These are phyloP conservation scores for Catamblyrhynchus diadema DNA, from an alignment of 2,797 vertebrate species.

Conservation along the genomic window DNA sequence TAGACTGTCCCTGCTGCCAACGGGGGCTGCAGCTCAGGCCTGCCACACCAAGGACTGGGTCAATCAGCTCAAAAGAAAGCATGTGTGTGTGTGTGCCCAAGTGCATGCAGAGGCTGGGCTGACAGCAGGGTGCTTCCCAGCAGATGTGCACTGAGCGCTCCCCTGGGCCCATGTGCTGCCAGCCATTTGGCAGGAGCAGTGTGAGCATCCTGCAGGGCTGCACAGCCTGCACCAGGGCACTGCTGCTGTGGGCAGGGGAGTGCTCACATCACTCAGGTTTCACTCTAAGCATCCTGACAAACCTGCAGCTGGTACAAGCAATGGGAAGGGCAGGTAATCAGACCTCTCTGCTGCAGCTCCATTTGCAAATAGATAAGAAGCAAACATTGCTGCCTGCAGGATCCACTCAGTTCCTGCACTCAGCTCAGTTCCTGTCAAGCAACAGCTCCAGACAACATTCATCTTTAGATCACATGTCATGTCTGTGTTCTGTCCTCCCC, in stretches of 20 bases:
- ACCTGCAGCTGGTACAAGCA: fast-evolving
- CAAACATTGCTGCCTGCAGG: neutral
- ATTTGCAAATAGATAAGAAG: neutral
- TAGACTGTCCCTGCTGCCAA: neutral
- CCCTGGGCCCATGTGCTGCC: neutral
- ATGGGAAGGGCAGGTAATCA: neutral
- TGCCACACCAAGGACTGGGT: fast-evolving
- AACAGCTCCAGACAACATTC: neutral
- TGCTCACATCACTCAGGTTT: neutral
- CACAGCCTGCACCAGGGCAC: neutral
- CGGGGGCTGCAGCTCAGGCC: fast-evolving
- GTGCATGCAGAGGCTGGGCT: neutral
- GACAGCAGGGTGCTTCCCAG: neutral
- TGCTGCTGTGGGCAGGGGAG: neutral
- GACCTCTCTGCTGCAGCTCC: neutral
- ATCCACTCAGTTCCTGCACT: neutral
- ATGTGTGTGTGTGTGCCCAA: neutral
- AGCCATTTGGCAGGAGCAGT: fast-evolving
- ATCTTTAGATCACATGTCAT: fast-evolving
- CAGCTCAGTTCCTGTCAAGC: neutral
- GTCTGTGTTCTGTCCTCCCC: neutral
- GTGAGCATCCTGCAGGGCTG: neutral
- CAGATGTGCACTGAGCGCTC: neutral
- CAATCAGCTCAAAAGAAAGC: neutral
- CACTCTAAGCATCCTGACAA: neutral